phyloP scores from a whole-genome alignment of 1,140 invertebrate species.

The Bombus difficillimus region DNA sequence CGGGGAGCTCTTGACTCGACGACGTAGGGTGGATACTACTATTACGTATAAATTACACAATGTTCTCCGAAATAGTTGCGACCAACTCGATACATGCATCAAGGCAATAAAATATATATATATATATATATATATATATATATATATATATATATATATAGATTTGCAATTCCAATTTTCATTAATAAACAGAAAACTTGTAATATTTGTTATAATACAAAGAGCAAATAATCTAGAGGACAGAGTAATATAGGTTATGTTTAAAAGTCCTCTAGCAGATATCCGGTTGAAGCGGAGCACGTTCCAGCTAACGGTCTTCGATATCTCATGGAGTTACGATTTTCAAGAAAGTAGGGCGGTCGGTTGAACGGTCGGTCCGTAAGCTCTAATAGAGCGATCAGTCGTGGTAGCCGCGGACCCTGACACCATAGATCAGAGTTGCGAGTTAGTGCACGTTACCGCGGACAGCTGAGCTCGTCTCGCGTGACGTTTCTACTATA shows the following conservation, averaged over 20 bases:
- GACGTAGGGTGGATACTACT: background rate
- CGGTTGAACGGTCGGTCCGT: slow-evolving; percentile 57
- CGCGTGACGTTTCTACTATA: slow-evolving; percentile 58
- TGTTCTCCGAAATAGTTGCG: background rate
- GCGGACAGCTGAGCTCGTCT: slow-evolving; percentile 55
- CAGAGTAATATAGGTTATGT: background rate
- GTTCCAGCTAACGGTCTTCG: background rate
- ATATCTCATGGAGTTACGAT: slow-evolving; percentile 1
- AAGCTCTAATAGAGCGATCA: slow-evolving; percentile 62
- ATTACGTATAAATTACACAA: background rate
- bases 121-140: no score
- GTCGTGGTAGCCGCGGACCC: slow-evolving; percentile 44
- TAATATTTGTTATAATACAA: background rate
- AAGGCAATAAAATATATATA: no score
- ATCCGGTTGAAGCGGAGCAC: background rate
- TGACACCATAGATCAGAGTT: slow-evolving; percentile 61
- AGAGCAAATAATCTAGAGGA: background rate
- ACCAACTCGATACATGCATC: no score
- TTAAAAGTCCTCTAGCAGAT: background rate
- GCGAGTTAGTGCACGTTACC: slow-evolving; percentile 59
- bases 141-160: no score
- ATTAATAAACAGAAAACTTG: background rate
- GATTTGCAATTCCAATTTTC: no score
- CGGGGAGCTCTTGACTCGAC: background rate
- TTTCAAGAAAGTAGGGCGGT: slow-evolving; percentile 55